A percentile compares a stretch with the other conserved stretches of the same genome.
Conservation (phyloP, 2,888 invertebrate species). For the Drosophila anceps region DNA sequence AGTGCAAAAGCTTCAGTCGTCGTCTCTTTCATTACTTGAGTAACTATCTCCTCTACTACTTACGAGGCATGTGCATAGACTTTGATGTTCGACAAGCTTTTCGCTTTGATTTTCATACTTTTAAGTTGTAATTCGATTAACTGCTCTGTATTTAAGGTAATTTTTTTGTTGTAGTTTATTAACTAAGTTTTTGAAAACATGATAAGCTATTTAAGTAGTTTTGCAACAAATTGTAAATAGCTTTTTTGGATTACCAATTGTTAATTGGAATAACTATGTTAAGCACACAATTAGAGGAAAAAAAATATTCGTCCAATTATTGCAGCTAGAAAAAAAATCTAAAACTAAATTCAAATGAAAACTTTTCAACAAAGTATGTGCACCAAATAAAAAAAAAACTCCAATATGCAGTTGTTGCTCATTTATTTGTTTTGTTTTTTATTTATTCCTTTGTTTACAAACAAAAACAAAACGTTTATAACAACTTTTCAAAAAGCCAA, state of each 20-base stretch:
- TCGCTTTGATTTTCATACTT: not conserved
- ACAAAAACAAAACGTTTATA: slow-evolving; percentile 20
- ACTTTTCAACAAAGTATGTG: slow-evolving; percentile 8
- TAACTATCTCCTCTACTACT: not conserved
- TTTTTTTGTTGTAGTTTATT: too few relatives aligned
- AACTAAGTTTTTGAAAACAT: not conserved
- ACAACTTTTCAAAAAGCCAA: slow-evolving; percentile 31
- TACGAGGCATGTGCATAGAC: slow-evolving; percentile 7
- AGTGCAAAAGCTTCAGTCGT: not conserved
- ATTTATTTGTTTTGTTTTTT: slow-evolving; percentile 5
- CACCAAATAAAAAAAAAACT: slow-evolving; percentile 10
- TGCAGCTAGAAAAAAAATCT: slow-evolving; percentile 4
- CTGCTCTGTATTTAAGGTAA: not conserved
- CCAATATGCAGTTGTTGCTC: slow-evolving; percentile 17
- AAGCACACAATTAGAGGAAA: slow-evolving; percentile 8
- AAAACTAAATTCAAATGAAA: slow-evolving; percentile 18
- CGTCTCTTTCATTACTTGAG: slow-evolving; percentile 24
- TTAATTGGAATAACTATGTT: slow-evolving; percentile 8
- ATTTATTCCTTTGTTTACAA: slow-evolving; percentile 13
- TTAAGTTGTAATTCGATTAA: not conserved
- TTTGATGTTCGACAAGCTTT: not conserved
- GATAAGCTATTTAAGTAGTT: not conserved
- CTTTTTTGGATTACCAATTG: slow-evolving; percentile 30
- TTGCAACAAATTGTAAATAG: not conserved
- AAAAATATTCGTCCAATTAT: slow-evolving; percentile 35